Conservation (phyloP, 2,888 invertebrate genomes). For the Pammene aurita region DNA sequence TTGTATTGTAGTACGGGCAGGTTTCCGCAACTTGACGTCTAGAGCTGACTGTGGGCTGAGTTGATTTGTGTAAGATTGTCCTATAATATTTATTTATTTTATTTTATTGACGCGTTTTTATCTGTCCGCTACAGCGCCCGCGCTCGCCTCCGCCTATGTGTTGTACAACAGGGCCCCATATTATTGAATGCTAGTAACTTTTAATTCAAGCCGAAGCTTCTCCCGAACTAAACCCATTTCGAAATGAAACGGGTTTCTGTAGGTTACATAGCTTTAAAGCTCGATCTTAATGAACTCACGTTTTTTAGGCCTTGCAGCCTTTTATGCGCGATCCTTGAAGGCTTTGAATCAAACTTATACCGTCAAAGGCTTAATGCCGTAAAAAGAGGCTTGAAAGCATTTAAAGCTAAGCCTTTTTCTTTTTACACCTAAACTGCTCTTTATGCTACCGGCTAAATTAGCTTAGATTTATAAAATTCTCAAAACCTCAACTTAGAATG, state of each 20-base stretch:
- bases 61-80: too few species aligned
- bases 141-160: constrained; percentile 86
- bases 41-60: too few species aligned
- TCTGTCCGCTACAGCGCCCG: constrained; percentile 46
- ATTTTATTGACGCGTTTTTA: too few species aligned
- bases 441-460: not conserved
- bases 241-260: not conserved
- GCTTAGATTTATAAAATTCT: not conserved
- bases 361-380: constrained; percentile 3
- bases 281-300: not conserved
- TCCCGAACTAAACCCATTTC: not conserved
- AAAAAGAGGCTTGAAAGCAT: not conserved
- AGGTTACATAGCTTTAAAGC: not conserved
- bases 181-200: not conserved
- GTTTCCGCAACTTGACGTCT: too few species aligned
- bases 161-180: constrained; percentile 85
- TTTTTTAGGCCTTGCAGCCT: not conserved
- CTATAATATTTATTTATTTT: too few species aligned
- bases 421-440: not conserved
- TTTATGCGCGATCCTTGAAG: not conserved
- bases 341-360: not conserved
- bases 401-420: not conserved
- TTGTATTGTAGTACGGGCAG: too few species aligned
- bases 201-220: not conserved
- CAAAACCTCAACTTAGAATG: not conserved